phyloP scores from a whole-genome alignment of 2,797 vertebrate genomes.

The Tapirus indicus region DNA sequence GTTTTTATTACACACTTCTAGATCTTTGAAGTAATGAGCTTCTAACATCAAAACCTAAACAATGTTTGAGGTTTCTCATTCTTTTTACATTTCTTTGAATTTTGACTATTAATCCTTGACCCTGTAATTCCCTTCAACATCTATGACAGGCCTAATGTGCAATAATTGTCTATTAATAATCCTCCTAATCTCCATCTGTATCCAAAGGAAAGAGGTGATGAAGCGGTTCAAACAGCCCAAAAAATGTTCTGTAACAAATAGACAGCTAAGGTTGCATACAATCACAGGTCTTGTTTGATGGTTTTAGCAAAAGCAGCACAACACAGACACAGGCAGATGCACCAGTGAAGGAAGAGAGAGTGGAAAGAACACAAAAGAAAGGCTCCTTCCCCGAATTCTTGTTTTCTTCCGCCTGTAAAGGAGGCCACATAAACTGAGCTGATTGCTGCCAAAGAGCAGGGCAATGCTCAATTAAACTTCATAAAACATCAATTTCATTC shows the following conservation, averaged over 20 bases:
- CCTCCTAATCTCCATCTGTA: neutral
- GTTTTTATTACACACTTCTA: slow-evolving; percentile 8
- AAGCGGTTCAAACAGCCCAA: neutral
- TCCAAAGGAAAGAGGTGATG: neutral
- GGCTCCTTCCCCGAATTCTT: neutral
- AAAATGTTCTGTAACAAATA: neutral
- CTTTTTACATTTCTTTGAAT: slow-evolving; percentile 56
- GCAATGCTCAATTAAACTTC: slow-evolving; percentile 22
- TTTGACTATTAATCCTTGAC: slow-evolving; percentile 26
- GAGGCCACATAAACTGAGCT: neutral
- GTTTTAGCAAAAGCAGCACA: neutral
- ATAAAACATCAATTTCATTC: slow-evolving; percentile 40
- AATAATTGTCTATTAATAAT: slow-evolving; percentile 40
- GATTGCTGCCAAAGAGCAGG: neutral
- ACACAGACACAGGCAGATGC: too few relatives aligned
- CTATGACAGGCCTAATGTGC: neutral
- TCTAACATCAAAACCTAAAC: slow-evolving; percentile 63
- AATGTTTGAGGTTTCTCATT: slow-evolving; percentile 12
- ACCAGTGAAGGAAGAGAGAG: neutral
- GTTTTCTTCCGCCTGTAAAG: slow-evolving; percentile 10
- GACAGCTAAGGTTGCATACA: neutral
- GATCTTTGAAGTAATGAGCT: slow-evolving; percentile 25
- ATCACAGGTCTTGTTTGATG: neutral
- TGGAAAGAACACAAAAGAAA: neutral
- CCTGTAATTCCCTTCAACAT: slow-evolving; percentile 25